Conservation (phyloP, 2,888 invertebrate species). For the Caenorhabditis sp. region DNA sequence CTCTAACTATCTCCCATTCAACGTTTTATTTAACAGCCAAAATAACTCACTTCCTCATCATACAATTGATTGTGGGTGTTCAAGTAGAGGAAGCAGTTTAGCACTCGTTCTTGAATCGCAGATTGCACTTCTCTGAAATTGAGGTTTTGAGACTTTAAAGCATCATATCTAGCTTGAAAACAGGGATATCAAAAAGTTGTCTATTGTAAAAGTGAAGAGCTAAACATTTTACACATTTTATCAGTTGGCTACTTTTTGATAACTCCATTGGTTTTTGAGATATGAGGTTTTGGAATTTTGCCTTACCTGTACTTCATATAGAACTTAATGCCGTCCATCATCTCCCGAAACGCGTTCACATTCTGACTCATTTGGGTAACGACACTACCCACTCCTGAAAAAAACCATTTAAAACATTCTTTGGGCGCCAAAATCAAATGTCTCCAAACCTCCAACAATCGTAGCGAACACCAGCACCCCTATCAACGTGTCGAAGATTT, state of each 20-base stretch:
- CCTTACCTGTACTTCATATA: conserved; percentile 59
- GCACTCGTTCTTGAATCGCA: conserved; percentile 77
- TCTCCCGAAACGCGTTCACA: conserved; percentile 75
- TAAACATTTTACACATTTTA: too few species aligned
- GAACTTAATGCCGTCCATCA: conserved; percentile 78
- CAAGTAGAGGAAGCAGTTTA: conserved; percentile 79
- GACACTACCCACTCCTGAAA: conserved; percentile 48
- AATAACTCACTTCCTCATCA: conserved; percentile 68
- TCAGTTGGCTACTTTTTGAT: too few species aligned
- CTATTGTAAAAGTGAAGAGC: too few species aligned
- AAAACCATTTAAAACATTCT: not conserved
- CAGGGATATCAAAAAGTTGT: too few species aligned
- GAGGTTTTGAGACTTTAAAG: too few species aligned
- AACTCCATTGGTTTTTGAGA: too few species aligned
- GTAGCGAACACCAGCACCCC: conserved; percentile 82
- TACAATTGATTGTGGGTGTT: conserved; percentile 71
- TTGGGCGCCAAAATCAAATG: not conserved
- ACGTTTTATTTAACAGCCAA: not conserved
- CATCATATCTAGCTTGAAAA: too few species aligned
- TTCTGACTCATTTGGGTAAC: conserved; percentile 80
- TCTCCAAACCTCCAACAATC: conserved; percentile 77
- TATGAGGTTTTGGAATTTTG: too few species aligned
- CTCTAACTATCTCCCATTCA: too few species aligned
- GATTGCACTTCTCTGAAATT: conserved; percentile 74
- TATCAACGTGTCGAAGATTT: conserved; percentile 80